Evolutionary conservation across 2,797 vertebrate species (phyloP).

Genomic region (Eutrigla gurnardus): DNA sequence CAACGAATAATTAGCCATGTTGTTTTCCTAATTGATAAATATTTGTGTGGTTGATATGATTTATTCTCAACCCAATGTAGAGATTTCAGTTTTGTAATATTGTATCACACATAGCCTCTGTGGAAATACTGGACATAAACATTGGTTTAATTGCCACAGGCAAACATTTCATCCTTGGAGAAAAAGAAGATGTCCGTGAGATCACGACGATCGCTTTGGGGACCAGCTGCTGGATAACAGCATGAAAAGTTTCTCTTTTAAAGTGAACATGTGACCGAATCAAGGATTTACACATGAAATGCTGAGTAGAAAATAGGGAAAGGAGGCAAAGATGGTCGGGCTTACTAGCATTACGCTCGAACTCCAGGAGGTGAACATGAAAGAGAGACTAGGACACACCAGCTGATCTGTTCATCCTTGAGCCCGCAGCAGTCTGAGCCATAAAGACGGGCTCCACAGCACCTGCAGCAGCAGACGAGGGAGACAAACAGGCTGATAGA

Average conservation of each 20-base stretch:
- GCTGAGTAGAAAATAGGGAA: not conserved
- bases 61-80: not conserved
- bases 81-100: not conserved
- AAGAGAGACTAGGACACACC: not conserved
- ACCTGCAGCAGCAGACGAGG: constrained; percentile 2
- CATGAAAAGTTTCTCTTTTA: not conserved
- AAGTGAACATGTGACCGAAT: not conserved
- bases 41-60: not conserved
- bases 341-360: not conserved
- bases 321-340: not conserved
- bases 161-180: not conserved
- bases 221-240: not conserved
- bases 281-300: not conserved
- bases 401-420: constrained; percentile 3
- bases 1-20: not conserved
- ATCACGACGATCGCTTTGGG: not conserved
- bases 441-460: not conserved
- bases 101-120: not conserved
- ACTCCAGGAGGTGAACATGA: constrained; percentile 3
- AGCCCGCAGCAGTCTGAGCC: not conserved
- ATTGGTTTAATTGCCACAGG: not conserved
- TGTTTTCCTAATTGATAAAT: not conserved
- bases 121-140: not conserved
- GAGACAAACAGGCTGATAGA: not conserved
- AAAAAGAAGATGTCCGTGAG: not conserved